Evolutionary conservation across 2,797 vertebrate species (phyloP), one percentile per base, ranked within the genome.

Genomic region (Melanotaenia parkinsoni): DNA sequence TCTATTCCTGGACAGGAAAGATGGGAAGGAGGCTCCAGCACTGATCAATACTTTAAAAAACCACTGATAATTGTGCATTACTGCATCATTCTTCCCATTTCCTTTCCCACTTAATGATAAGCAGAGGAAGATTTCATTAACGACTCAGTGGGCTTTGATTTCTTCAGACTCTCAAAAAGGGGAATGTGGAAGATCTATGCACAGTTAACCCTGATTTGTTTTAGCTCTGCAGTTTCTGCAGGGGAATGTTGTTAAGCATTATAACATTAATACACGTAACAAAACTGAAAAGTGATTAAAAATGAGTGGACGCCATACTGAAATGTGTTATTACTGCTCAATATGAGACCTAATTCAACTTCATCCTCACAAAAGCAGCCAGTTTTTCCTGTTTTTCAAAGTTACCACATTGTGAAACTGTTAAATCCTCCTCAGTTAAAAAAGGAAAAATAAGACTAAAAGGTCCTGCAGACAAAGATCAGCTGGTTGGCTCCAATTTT

Each of bases 41-140:
- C 63, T 1, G 74, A 90, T 90, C 90, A 87, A 91, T 90, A 87
- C 60, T 38, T 56, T 57, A 47, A 63, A 78, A 77, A 86, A 81
- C 59, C 63, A 67, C 69, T 56, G 61, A 84, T 86, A 75, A 79
- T 66, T 80, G 67, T 40, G 79, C 70, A 83, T 80, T 70, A 82
- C 65, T 40, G 70, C 22, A 83, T 60, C 60, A 59, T 60, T 50
- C 80, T 73, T 80, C 74, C 74, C 77, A 81, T 84, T 86, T 90
- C 83, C 79, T 80, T 56, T 61, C 64, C 62, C 14, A 26, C 62
- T 84, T 80, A 76, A 67, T 76, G 80, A 81, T 73, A 66, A 75
- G 80, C 64, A 63, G 59, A 81, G 22, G 63, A 79, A 84, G 76
- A 88, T 50, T 40, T 78, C 60, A 75, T 69, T 77, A 75, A 78